Conservation (phyloP, 53 echinoderm and acorn worm genomes). For the Luidia sarsii region DNA sequence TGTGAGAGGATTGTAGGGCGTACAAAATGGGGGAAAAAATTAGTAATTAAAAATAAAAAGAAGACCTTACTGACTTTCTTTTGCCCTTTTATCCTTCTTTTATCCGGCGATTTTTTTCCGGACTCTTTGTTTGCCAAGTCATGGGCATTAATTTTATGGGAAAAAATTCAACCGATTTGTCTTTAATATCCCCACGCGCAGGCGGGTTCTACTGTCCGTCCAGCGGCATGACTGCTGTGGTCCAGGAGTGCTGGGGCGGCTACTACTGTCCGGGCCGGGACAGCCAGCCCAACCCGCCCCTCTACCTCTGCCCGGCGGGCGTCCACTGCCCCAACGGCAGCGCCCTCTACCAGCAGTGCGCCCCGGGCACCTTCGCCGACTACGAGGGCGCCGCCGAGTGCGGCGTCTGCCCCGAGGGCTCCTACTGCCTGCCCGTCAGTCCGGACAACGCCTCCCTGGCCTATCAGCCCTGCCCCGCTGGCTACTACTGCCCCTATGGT, state of each 20-base stretch:
- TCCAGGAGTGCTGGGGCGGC: slow-evolving; percentile 89
- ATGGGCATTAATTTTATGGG: too few species aligned
- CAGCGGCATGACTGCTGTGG: slow-evolving; percentile 79
- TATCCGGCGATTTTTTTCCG: too few species aligned
- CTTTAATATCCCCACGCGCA: slow-evolving; percentile 8
- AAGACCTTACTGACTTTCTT: too few species aligned
- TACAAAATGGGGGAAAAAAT: too few species aligned
- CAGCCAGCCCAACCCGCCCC: slow-evolving; percentile 80
- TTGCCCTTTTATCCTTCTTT: too few species aligned
- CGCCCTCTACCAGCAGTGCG: slow-evolving; percentile 80
- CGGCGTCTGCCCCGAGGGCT: slow-evolving; percentile 82
- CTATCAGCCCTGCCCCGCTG: slow-evolving; percentile 78
- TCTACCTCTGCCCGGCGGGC: slow-evolving; percentile 82
- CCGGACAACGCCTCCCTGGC: slow-evolving; percentile 83
- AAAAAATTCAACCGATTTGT: too few species aligned
- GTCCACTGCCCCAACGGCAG: slow-evolving; percentile 97
- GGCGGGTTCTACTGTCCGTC: slow-evolving; percentile 90
- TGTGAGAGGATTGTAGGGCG: too few species aligned
- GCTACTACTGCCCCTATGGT: slow-evolving; percentile 92
- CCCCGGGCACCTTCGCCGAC: slow-evolving; percentile 80
- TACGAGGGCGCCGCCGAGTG: slow-evolving; percentile 90
- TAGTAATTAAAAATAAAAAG: too few species aligned
- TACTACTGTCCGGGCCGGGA: slow-evolving; percentile 88
- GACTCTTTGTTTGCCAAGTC: too few species aligned
- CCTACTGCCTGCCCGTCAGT: slow-evolving; percentile 79